Evolutionary conservation across 2,113 vertebrate genomes (phyloP).

Genomic region (Saguinus imperator): DNA sequence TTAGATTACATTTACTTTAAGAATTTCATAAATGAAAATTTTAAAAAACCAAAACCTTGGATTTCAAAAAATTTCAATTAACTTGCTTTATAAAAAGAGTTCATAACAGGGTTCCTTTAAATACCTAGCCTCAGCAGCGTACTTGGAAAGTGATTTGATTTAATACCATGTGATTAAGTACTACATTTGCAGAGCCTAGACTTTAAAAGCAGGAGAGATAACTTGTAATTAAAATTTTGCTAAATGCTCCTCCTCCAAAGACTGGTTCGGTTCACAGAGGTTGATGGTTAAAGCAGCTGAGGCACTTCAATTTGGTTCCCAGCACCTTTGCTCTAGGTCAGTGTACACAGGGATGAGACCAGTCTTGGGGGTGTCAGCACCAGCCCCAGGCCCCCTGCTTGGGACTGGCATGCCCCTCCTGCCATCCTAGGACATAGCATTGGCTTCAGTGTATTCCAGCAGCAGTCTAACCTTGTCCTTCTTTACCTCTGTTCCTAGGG

Average conservation of each 20-base stretch:
- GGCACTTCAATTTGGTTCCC: not conserved
- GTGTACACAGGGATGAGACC: accelerated
- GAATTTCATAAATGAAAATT: not conserved
- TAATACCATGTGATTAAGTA: constrained; percentile 56
- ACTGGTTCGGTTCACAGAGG: not conserved
- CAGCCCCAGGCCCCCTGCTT: accelerated
- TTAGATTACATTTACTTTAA: not conserved
- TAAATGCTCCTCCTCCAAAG: not conserved
- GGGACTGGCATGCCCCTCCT: not conserved
- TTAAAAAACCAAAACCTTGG: not conserved
- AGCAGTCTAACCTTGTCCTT: not conserved
- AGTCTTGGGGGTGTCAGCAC: not conserved
- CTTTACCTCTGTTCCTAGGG: not conserved
- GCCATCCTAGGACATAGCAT: not conserved
- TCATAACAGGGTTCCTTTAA: constrained; percentile 40
- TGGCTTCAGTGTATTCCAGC: not conserved
- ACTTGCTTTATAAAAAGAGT: constrained; percentile 25
- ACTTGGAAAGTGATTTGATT: constrained; percentile 52
- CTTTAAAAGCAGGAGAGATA: constrained; percentile 39
- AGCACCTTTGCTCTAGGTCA: not conserved
- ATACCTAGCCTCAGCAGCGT: not conserved
- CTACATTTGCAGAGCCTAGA: not conserved
- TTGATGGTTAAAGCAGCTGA: not conserved
- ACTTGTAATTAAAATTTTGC: constrained; percentile 50
- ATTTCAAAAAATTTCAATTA: not conserved